Evolutionary conservation across 2,888 invertebrate species (phyloP), one percentile per base, ranked within the genome.

Genomic region (Drosophila neotestacea): DNA sequence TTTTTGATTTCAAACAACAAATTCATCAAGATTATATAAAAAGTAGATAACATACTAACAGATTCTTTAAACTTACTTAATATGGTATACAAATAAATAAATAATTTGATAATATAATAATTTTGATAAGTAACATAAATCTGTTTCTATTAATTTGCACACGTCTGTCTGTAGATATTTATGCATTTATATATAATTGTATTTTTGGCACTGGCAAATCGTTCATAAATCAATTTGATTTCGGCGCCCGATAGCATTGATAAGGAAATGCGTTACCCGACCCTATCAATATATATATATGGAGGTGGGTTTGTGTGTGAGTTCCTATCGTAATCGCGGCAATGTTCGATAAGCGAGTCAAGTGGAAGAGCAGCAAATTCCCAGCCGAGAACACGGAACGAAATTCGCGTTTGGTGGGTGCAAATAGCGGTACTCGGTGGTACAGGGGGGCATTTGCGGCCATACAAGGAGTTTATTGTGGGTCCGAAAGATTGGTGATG

Each of bases 221-320:
- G 81, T 71, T 76, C 69, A 82, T 89, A 88, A 89, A 88, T 89
- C 89, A 88, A 88, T 88, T 89, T 79, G 88, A 89, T 87, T 83
- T 76, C 47, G 54, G 41, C 62, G 61, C 39, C 28, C 70, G 85
- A 87, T 87, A 84, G 52, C 48, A 68, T 59, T 77, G 83, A 87
- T 84, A 87, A 81, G 56, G 59, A 52, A 46, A 55, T 44, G 65
- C 68, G 60, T 59, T 76, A 28, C 52, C 55, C 48, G 36, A 39
- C 36, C 36, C 54, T 77, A 69, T 73, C 63, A 54, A 59, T 50
- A 32, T 22, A 11, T 30, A 16, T 50, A 16, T 55, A 13, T 9
- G 1, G 41, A 4, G 32, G 38, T 34, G 10, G 42, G 7, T 68
- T 13, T 52, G 52, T 32, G 44, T 38, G 47, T 58, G 61, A 77